Base-by-base conservation (phyloP, 1,140 invertebrate species). In the Drosophila sp. region DNA sequence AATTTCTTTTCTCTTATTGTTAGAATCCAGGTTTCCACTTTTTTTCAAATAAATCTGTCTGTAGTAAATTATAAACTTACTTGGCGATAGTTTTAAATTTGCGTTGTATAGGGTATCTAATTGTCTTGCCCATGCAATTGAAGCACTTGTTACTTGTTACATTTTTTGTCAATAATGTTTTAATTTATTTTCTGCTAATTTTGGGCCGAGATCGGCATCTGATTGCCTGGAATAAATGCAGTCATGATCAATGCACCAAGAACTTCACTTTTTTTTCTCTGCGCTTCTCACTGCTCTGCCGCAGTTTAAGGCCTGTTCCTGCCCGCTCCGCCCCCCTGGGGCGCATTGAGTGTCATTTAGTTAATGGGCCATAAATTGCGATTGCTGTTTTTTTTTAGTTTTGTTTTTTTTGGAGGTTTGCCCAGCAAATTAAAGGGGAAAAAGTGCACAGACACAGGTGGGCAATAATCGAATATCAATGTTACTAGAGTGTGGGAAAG, bases 321-420 rank as follows among this genome's bases (percentile, higher is more conserved):
- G 38, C 34, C 21, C 14, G 18, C 21, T 34, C 14, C 36, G 38
- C 48, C 74, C 80, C 70, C 80, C 76, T 77, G 74, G 51, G 53
- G 77, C 25, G 81, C 69, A 84, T 78, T 80, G 76, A 81, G 75
- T 87, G 75, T 78, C 75, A 86, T 86, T 86, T 86, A 70, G 81
- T 80, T 87, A 87, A 87, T 87, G 82, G 75, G 16, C 72, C 69
- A 81, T 82, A 86, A 86, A 87, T 86, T 87, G 78, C 59, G 66
- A 38, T 63, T 25, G 38, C 51, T 40, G 21, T 14, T 51, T 53
- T 18, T 25, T 45, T 45, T 29, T 43, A n/a, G n/a, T n/a, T n/a
- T n/a, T n/a, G n/a, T 58, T 3, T 58, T 25, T 53, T 53, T 48
- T 38, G 14, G 18, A 40, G 75, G 51, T 46, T 72, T 21, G 56